phyloP scores from a whole-genome alignment of 2,797 vertebrate genomes.

The Onychomys torridus region DNA sequence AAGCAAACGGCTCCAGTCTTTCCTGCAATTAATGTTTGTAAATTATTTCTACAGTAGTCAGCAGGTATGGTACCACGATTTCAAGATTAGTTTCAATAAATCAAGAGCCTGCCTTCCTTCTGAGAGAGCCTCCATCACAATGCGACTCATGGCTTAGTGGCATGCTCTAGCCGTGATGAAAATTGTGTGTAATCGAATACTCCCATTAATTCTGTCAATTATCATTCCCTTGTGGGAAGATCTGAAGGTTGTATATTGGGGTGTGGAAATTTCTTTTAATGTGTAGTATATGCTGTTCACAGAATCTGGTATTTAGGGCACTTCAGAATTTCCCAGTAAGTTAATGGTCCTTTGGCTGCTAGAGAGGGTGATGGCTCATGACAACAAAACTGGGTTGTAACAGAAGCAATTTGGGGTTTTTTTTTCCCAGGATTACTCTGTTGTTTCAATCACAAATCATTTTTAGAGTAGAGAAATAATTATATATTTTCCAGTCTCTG shows the following conservation, averaged over 20 bases:
- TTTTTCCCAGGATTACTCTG: constrained; percentile 22
- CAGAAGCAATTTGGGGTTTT: not conserved
- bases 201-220: not conserved
- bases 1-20: constrained; percentile 86
- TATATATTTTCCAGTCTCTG: not conserved
- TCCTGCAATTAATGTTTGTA: constrained; percentile 87
- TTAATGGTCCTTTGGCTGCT: not conserved
- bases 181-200: not conserved
- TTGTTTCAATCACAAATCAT: not conserved
- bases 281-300: not conserved
- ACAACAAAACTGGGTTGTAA: constrained; percentile 1
- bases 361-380: not conserved
- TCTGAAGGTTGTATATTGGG: not conserved
- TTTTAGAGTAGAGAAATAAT: constrained; percentile 43
- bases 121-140: not conserved
- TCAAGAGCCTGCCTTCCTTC: constrained; percentile 72
- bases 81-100: constrained; percentile 84
- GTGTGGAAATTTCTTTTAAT: constrained; percentile 30
- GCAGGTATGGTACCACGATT: constrained; percentile 78
- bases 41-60: constrained; percentile 85
- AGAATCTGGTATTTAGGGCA: not conserved
- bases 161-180: not conserved
- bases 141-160: no score
- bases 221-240: not conserved
- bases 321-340: constrained; percentile 26